Conservation (phyloP, 2,113 vertebrate species). For the Channa maculata region DNA sequence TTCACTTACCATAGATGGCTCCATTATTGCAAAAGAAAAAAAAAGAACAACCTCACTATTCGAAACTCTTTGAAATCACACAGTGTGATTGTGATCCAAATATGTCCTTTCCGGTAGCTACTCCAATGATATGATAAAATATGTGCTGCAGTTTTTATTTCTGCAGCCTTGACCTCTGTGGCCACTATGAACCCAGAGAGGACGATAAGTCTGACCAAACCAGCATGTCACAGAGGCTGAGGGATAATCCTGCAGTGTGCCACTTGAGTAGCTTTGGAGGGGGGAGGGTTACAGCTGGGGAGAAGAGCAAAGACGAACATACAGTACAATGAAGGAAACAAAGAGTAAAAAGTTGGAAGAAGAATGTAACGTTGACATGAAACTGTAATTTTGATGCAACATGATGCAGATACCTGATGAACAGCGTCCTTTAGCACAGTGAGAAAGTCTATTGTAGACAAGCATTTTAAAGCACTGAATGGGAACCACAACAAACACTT, state of each 20-base stretch:
- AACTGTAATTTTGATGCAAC: background rate
- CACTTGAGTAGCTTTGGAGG: conserved; percentile 81
- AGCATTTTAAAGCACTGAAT: conserved; percentile 55
- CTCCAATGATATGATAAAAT: background rate
- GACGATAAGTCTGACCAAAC: conserved; percentile 65
- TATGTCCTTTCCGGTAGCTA: background rate
- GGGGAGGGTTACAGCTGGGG: conserved; percentile 54
- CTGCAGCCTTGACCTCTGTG: conserved; percentile 51
- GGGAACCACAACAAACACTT: conserved; percentile 70
- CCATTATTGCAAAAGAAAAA: conserved; percentile 60
- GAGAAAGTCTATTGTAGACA: conserved; percentile 33
- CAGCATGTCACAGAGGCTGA: conserved; percentile 75
- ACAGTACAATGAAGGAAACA: conserved; percentile 54
- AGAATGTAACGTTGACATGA: background rate
- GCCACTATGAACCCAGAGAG: conserved; percentile 52
- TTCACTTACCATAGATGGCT: conserved; percentile 64
- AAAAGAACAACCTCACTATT: conserved; percentile 27
- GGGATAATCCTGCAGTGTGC: conserved; percentile 83
- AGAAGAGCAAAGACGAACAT: conserved; percentile 57
- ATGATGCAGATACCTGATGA: background rate
- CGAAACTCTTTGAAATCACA: conserved; percentile 10
- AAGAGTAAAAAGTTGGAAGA: conserved; percentile 21
- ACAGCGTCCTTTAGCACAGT: conserved; percentile 8
- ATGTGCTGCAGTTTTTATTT: conserved; percentile 34
- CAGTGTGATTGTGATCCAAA: conserved; percentile 26